Base-by-base conservation (phyloP, 2,113 vertebrate genomes). In the Eudorcas thomsonii region DNA sequence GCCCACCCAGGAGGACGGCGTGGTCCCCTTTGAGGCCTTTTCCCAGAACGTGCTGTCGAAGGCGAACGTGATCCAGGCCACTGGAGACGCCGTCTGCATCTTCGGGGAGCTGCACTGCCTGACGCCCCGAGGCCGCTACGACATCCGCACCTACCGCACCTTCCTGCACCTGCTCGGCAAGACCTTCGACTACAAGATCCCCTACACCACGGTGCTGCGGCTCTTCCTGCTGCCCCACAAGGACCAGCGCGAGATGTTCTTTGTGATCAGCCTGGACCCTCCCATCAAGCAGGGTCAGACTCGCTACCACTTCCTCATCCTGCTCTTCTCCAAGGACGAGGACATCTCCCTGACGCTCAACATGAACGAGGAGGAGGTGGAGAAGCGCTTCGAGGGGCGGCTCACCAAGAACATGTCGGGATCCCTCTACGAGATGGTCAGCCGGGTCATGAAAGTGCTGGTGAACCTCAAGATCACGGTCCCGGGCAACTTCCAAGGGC, bases 161-260 rank as follows among this genome's bases (percentile, higher is more conserved):
- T 99, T 99, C 98, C 99, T 99, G 92, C 99, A 99, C 98, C 99
- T 99, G 50, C 99, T 99, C 0, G 99, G 99, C 97, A 99, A 99
- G 98, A 99, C 99, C 1, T 99, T 99, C 3, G 99, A 99, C 98
- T 99, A 99, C 98, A 99, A 99, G 99, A 99, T 99, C 94, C 99
- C 99, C 60, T 99, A 99, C 96, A 99, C 99, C 9, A 99, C 99
- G 0, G 99, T 99, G 81, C 99, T 99, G 77, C 99, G 99, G 23
- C 99, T 99, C 55, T 99, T 99, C 98, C 98, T 99, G 98, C 99
- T 99, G 50, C 99, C 99, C 0, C 99, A 99, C 98, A 99, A 99
- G 98, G 99, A 99, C 98, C 99, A 99, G 98, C 99, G 99, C 64
- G 99, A 99, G 99, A 99, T 99, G 99, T 99, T 99, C 98, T 99